Evolutionary conservation across 1,140 invertebrate species (phyloP), one percentile per base, ranked within the genome.

Genomic region (Ips typographus): DNA sequence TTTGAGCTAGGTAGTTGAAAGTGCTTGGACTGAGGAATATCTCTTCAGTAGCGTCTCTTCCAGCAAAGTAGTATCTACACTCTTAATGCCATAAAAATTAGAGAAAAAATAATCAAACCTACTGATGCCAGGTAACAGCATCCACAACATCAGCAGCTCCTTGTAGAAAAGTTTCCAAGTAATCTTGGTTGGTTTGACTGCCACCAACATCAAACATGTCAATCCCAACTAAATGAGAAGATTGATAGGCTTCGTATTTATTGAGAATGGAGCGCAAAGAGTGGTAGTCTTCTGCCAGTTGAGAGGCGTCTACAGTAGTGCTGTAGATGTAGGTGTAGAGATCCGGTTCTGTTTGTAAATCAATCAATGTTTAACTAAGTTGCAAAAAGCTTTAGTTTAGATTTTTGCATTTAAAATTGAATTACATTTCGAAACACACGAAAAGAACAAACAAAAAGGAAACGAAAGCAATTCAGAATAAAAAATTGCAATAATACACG

Each of bases 121-220:
- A 83, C 78, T 91, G 90, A 82, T 91, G 90, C 87, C 89, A 91
- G 2, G 88, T 86, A 43, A 88, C 79, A 69, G 82, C 85, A 80
- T 88, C 82, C 5, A 86, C 77, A 70, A 82, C 77, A 71, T 81
- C 79, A 36, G 76, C 81, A 71, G 83, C 79, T 70, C 79, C 81
- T 6, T 79, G 72, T 37, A 91, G 75, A 82, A 91, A 92, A 39
- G 85, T 82, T 67, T 81, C 75, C 72, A 86, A 83, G 74, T 88
- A 91, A 1, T 82, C 80, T 65, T 84, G 85, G 8, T 85, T 85
- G 58, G 83, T 77, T 22, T 87, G 88, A 55, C 42, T 65, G 7
- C 64, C 55, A 40, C 64, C 64, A 1, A 65, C 55, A 41, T 57
- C 52, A 65, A 57, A 57, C 2, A 85, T 83, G 74, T 87, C 89